Conservation (phyloP, 2,113 vertebrate genomes). For the Cardinalis cardinalis region DNA sequence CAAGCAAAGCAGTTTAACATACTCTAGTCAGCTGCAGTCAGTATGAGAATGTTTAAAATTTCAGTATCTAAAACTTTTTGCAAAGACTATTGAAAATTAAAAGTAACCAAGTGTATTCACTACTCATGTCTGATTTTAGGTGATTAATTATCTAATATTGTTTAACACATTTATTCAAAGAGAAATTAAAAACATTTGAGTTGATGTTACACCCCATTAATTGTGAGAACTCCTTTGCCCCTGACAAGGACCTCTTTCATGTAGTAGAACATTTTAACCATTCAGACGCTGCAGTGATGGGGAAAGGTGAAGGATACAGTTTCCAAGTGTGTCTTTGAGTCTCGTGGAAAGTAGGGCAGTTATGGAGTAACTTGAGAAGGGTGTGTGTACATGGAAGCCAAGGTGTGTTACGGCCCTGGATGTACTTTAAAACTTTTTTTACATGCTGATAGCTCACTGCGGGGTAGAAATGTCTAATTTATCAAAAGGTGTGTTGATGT, state of each 20-base stretch:
- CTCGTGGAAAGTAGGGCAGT: background rate
- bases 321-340: background rate
- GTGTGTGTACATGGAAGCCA: rapidly evolving
- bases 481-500: background rate
- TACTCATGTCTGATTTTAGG: background rate
- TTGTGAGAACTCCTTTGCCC: background rate
- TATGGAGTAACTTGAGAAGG: background rate
- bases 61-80: background rate
- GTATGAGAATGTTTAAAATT: background rate
- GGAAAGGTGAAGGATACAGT: background rate
- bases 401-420: background rate
- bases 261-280: background rate
- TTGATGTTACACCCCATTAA: background rate
- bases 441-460: background rate
- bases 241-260: background rate
- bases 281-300: background rate
- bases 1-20: slow-evolving; percentile 34
- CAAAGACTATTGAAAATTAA: background rate
- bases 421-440: background rate
- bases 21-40: background rate
- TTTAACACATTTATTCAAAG: background rate
- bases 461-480: background rate
- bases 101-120: background rate
- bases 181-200: background rate
- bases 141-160: background rate